Evolutionary conservation across 2,113 vertebrate genomes (phyloP).

Genomic region (Xenopus tropicalis): DNA sequence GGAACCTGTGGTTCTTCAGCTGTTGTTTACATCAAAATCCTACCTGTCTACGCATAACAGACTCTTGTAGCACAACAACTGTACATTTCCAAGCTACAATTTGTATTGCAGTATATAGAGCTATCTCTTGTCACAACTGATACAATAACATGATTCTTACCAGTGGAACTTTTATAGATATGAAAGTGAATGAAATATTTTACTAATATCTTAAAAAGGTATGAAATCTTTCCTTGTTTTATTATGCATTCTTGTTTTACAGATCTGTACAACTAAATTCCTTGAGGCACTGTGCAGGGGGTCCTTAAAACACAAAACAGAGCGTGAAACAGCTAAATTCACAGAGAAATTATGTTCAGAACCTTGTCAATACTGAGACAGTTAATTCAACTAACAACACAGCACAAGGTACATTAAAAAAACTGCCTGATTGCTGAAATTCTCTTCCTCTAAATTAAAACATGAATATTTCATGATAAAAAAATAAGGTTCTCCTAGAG

Average conservation of each 20-base stretch:
- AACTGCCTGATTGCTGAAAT: constrained; percentile 43
- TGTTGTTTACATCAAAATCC: not conserved
- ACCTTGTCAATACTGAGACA: constrained; percentile 4
- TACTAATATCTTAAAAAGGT: no score
- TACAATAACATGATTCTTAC: not conserved
- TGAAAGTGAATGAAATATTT: no score
- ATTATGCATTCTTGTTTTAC: not conserved
- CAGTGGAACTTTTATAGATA: not conserved
- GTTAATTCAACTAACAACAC: constrained; percentile 36
- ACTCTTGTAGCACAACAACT: not conserved
- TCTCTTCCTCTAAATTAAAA: constrained; percentile 45
- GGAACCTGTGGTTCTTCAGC: not conserved
- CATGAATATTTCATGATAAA: constrained; percentile 46
- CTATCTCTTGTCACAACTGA: not conserved
- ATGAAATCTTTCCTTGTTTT: no score
- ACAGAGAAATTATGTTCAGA: not conserved
- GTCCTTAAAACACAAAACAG: not conserved
- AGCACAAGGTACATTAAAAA: constrained; percentile 40
- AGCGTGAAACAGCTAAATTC: not conserved
- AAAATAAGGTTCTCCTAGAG: constrained; percentile 44
- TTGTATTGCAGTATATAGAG: no score
- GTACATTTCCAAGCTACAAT: not conserved
- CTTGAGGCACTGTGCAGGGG: not conserved
- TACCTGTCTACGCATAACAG: not conserved
- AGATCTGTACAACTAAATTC: not conserved